Evolutionary conservation across 2,797 vertebrate genomes (phyloP), one percentile per base, ranked within the genome.

Genomic region (Sebastes dallii): DNA sequence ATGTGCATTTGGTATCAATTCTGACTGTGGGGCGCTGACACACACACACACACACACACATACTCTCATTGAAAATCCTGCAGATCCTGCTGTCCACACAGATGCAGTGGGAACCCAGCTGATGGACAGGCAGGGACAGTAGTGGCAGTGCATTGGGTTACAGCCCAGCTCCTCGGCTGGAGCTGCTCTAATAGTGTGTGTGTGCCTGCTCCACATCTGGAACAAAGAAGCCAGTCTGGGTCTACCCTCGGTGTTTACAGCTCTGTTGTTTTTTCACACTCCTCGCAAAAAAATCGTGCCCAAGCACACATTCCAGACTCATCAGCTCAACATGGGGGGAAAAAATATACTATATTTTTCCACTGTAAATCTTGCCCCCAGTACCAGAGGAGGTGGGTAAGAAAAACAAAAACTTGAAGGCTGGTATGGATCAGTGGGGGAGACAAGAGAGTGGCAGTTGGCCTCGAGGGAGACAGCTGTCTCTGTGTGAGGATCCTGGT

Each of bases 211-310:
- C 66, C 88, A 94, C 94, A 95, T 95, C 94, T 95, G 95, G 95
- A 95, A 94, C 84, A 90, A 89, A 93, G 93, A 89, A 93, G 77
- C 85, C 86, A 88, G 92, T 93, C 89, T 92, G 93, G 91, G 89
- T 91, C 91, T 88, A 91, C 86, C 84, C 92, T 91, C 24, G 62
- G 89, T 94, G 91, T 95, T 95, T 94, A 95, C 92, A 92, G 84
- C 90, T 82, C 83, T 93, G 92, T 95, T 95, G 94, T 95, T 95
- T 94, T 95, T 93, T 95, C 93, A 94, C 94, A 94, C 93, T 92
- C 85, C 92, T 92, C 69, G 25, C 94, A 94, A 92, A 72, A 58
- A 59, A 90, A 93, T 86, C 85, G 83, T 87, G 90, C 89, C 90
- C 86, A 89, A 93, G 94, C 90, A 93, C 92, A 94, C 94, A 95